phyloP scores from a whole-genome alignment of 2,888 invertebrate species.

The Malacosoma neustria region DNA sequence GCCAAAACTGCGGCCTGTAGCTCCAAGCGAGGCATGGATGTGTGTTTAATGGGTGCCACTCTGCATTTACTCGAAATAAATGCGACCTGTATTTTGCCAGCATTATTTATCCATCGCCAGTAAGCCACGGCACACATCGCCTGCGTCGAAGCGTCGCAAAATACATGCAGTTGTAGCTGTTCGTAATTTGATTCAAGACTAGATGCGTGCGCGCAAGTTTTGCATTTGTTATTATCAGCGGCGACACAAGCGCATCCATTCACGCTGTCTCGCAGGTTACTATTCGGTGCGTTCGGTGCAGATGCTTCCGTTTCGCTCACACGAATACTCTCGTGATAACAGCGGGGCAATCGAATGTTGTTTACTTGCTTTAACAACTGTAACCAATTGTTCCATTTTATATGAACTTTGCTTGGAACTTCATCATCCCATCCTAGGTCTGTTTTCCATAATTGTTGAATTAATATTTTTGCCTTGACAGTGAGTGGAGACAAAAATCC shows the following conservation, averaged over 20 bases:
- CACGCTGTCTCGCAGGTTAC: no score
- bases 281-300: no score
- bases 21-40: conserved; percentile 10
- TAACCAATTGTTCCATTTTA: conserved; percentile 10
- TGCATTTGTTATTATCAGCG: no score
- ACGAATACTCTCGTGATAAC: conserved; percentile 1
- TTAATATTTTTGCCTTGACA: conserved; percentile 15
- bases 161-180: conserved; percentile 7
- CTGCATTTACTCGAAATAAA: conserved; percentile 6
- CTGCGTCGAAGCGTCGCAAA: conserved; percentile 2
- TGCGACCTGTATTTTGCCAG: neutral
- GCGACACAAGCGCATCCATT: no score
- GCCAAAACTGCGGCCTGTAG: conserved; percentile 12
- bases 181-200: conserved; percentile 3
- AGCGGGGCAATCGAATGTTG: conserved; percentile 2
- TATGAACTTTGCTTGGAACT: neutral
- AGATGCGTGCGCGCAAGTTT: no score
- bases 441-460: conserved; percentile 12
- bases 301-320: no score
- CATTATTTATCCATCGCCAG: conserved; percentile 5
- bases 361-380: conserved; percentile 4
- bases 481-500: conserved; percentile 17
- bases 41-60: conserved; percentile 7
- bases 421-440: conserved; percentile 13
- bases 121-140: no score